Base-by-base conservation (phyloP, 64 coral and sea anemone species). In the Orbicella faveolata region DNA sequence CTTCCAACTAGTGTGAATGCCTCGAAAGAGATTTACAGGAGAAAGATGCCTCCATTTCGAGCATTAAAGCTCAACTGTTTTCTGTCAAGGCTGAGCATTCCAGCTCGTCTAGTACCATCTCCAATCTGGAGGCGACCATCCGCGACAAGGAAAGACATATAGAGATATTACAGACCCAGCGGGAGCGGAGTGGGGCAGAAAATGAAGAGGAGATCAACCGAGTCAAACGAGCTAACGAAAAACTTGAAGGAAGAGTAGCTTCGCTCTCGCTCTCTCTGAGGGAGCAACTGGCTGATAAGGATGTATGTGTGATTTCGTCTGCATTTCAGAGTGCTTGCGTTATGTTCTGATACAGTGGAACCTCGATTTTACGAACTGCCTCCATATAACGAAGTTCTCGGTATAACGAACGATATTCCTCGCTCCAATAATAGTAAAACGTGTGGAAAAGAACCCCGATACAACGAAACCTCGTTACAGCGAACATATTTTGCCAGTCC, bases 71-170 rank as follows among this genome's bases (percentile, higher is more conserved):
- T 9, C 92, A 97, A 51, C 41, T 97, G 64, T 76, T 66, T 19
- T 86, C 82, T 17, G 21, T 97, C 17, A 88, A 92, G 74, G 87
- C 91, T 62, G 95, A 97, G 25, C 78, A 94, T 78, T 63, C 75
- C 9, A 77, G 90, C 13, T 97, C 92, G 17, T 90, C 92, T 16
- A 91, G 76, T 61, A 94, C 92, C 59, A 94, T 97, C 26, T 63
- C 52, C 35, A 90, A 94, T 75, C 85, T 97, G 54, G 95, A 97
- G 61, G 92, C 92, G 52, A 94, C 95, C 1, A 88, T 97, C 21
- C 78, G 80, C 12, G 95, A 97, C 72, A 97, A 97, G 62, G 95
- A 97, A 23, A 84, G 77, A 11, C 90, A 94, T 55, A 97, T 97
- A 65, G 88, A 94, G 76, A 96, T 96, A n/a, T 67, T 96, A 10